Conservation (phyloP, 2,797 vertebrate species). For the Diplodus puntazzo region DNA sequence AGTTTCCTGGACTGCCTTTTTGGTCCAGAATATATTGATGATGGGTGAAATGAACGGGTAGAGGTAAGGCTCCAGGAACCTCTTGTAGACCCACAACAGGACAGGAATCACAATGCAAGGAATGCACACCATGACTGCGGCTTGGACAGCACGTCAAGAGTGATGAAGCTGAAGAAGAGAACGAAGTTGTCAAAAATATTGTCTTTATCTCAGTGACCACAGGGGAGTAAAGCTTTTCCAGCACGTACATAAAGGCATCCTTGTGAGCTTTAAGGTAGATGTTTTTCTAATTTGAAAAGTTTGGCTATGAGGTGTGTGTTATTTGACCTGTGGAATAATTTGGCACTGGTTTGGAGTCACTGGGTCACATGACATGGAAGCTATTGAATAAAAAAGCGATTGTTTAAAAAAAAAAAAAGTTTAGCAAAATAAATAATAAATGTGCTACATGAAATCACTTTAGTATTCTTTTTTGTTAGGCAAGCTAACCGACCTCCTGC, state of each 20-base stretch:
- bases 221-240: neutral
- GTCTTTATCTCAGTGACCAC: neutral
- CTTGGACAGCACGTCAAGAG: neutral
- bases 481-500: no score
- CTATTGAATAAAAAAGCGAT: no score
- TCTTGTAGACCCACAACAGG: conserved; percentile 97
- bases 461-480: no score
- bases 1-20: conserved; percentile 82
- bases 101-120: conserved; percentile 97
- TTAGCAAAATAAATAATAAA: no score
- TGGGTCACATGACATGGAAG: no score
- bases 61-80: conserved; percentile 93
- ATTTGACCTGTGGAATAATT: no score
- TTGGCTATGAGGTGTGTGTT: no score
- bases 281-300: no score
- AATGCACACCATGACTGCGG: conserved; percentile 93
- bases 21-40: conserved; percentile 88
- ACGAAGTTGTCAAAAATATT: neutral
- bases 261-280: neutral
- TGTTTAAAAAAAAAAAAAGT: no score
- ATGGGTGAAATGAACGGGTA: conserved; percentile 93
- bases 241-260: neutral
- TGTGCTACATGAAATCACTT: no score
- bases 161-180: conserved; percentile 33
- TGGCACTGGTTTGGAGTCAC: no score